Base-by-base conservation (phyloP, 2,888 invertebrate species). In the Acheta domesticus region DNA sequence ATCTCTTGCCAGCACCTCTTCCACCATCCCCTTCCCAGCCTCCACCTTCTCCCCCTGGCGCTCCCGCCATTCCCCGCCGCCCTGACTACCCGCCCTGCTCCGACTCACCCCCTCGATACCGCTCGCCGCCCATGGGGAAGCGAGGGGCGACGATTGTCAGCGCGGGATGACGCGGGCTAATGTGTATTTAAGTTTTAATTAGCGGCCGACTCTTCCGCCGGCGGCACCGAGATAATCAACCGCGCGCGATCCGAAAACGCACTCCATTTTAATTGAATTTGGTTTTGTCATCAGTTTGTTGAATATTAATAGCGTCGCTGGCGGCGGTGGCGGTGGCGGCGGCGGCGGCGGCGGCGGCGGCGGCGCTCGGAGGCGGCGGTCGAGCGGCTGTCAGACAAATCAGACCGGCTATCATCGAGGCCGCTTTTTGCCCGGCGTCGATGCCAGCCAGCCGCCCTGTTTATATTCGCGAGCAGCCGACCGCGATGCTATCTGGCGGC, bases 231-330 rank as follows among this genome's bases (percentile, higher is more conserved):
- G 73, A 76, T 81, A 80, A 81, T 79, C 79, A 50, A 82, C 36
- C 36, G 80, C 79, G 79, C 49, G 50, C 81, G 81, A 82, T 80
- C 81, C 87, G 87, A 86, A 88, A 88, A 88, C 87, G 87, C 88
- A 88, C 88, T 87, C 87, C 87, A 87, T 87, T 87, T 88, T 88
- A 87, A 88, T 88, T 88, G 87, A 86, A 87, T 87, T 86, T 85
- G 86, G 87, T 87, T 88, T 87, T 74, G 79, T 79, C 79, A 62
- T 36, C 76, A 76, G 76, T 76, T 79, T 79, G 73, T 79, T 79
- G 76, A 79, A 76, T 76, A 79, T 76, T 62, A 48, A n/a, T 21
- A 78, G 74, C 74, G 78, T 21, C 23, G 62, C 16, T 5, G n/a
- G 62, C 62, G 62, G 12, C 12, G 62, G n/a, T n/a, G n/a, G n/a